Conservation (phyloP, 1,140 invertebrate species). For the Pseudobourletiella spinata region DNA sequence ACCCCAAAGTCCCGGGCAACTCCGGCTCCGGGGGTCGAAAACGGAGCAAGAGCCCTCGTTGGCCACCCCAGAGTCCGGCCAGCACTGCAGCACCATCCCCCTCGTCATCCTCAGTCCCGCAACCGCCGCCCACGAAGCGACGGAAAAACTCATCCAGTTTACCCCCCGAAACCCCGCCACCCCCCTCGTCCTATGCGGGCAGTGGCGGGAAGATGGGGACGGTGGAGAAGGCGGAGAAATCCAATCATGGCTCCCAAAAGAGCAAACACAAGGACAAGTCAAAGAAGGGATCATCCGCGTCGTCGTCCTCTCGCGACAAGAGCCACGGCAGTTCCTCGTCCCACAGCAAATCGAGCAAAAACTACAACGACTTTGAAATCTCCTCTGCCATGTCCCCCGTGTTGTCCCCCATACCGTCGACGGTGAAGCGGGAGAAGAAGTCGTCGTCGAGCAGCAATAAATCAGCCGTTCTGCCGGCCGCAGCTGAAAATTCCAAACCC, state of each 20-base stretch:
- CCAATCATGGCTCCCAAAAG: not conserved
- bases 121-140: not conserved
- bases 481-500: not conserved
- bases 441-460: not conserved
- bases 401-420: not conserved
- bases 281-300: not conserved
- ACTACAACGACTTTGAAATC: not conserved
- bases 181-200: not conserved
- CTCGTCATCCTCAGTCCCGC: constrained; percentile 13
- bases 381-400: constrained; percentile 6
- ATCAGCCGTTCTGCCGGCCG: not conserved
- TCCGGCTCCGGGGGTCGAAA: constrained; percentile 12
- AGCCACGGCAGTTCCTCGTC: not conserved
- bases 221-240: not conserved
- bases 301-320: not conserved
- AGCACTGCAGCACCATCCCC: constrained; percentile 8
- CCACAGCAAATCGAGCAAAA: not conserved
- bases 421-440: not conserved
- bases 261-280: constrained; percentile 5
- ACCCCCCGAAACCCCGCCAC: not conserved
- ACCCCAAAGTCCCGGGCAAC: not conserved
- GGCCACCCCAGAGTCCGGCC: constrained; percentile 13
- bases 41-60: constrained; percentile 5
- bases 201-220: not conserved
- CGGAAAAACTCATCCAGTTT: constrained; percentile 13